Conservation (phyloP, 2,113 vertebrate species). For the Dinomys branickii region DNA sequence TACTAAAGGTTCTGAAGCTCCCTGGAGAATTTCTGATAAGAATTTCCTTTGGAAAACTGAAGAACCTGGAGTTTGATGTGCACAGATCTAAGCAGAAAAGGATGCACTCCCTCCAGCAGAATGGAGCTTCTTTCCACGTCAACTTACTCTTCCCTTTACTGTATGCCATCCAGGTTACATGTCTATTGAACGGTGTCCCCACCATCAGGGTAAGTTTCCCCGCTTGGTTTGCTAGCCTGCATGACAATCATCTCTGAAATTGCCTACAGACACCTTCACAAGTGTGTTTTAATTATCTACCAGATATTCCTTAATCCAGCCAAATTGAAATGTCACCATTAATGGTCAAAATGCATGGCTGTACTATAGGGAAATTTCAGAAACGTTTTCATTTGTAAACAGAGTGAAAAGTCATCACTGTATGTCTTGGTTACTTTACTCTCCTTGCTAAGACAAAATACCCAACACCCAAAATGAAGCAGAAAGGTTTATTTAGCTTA, state of each 20-base stretch:
- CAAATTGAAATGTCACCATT: background rate
- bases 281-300: background rate
- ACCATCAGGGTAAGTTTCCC: background rate
- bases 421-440: too few species aligned
- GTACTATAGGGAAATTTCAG: background rate
- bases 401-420: constrained; percentile 59
- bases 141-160: background rate
- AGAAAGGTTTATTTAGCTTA: too few species aligned
- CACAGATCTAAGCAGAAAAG: background rate
- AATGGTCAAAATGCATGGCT: background rate
- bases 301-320: background rate
- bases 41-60: background rate
- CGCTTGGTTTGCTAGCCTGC: background rate
- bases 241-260: background rate
- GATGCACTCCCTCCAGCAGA: background rate
- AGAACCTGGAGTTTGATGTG: background rate
- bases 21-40: background rate
- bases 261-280: background rate
- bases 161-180: background rate
- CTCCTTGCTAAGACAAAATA: too few species aligned
- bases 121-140: background rate
- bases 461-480: too few species aligned
- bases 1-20: background rate
- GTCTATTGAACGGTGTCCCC: background rate
- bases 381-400: background rate